Conservation (phyloP, 1,140 invertebrate genomes). For the Drosophila pruinosa region DNA sequence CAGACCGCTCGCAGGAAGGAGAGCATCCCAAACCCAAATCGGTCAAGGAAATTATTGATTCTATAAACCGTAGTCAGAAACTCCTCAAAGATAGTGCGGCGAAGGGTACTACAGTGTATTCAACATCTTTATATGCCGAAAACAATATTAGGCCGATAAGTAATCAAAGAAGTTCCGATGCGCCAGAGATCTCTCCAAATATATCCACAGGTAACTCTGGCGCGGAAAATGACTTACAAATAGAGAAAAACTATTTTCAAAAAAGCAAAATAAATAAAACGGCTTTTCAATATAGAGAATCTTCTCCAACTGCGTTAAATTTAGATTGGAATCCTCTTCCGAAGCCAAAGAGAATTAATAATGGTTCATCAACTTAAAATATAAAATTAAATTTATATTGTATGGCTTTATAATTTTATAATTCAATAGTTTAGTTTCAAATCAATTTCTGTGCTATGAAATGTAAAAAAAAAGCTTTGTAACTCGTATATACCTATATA, state of each 20-base stretch:
- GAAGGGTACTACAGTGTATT: slow-evolving; percentile 52
- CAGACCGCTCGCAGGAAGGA: background rate
- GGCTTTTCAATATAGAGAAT: slow-evolving; percentile 63
- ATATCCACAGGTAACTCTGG: slow-evolving; percentile 2
- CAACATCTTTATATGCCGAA: slow-evolving; percentile 45
- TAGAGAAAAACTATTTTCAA: slow-evolving; percentile 45
- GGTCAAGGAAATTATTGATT: slow-evolving; percentile 81
- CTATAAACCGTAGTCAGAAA: slow-evolving; percentile 77
- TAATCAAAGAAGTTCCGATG: slow-evolving; percentile 24
- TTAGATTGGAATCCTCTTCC: slow-evolving; percentile 82
- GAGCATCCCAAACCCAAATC: slow-evolving; percentile 55
- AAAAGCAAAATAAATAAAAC: slow-evolving; percentile 69
- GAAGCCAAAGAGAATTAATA: slow-evolving; percentile 74
- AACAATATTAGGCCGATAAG: slow-evolving; percentile 21
- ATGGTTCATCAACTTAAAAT: slow-evolving; percentile 17
- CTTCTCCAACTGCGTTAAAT: slow-evolving; percentile 76
- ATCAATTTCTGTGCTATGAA: slow-evolving; percentile 10
- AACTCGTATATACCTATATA: slow-evolving; percentile 6
- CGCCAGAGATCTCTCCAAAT: slow-evolving; percentile 20
- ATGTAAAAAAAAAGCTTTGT: slow-evolving; percentile 41
- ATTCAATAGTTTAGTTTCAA: slow-evolving; percentile 8
- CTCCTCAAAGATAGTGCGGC: slow-evolving; percentile 73
- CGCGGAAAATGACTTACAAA: slow-evolving; percentile 13
- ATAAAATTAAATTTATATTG: slow-evolving; percentile 3
- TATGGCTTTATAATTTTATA: slow-evolving; percentile 10